phyloP scores from a whole-genome alignment of 2,888 invertebrate genomes.

The Amiota mariae region DNA sequence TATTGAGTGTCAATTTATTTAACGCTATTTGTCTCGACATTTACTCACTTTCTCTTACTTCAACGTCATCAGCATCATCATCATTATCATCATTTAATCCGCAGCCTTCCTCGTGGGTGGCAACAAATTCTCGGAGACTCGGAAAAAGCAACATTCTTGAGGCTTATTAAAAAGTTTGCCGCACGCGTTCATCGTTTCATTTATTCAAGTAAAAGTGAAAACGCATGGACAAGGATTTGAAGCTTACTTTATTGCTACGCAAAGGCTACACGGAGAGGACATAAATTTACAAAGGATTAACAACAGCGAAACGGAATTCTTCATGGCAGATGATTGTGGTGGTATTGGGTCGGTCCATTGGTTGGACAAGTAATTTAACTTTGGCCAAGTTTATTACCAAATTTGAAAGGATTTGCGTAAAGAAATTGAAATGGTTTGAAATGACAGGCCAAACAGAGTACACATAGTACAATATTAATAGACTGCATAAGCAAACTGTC shows the following conservation, averaged over 20 bases:
- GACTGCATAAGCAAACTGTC: too few relatives aligned
- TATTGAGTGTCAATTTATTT: slow-evolving; percentile 27
- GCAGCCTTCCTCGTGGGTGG: neutral
- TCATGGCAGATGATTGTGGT: neutral
- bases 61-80: neutral
- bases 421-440: slow-evolving; percentile 15
- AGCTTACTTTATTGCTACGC: slow-evolving; percentile 4
- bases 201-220: neutral
- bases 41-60: neutral
- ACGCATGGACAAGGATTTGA: too few relatives aligned
- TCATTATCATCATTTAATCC: neutral
- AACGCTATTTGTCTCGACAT: slow-evolving; percentile 15
- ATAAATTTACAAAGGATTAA: slow-evolving; percentile 23
- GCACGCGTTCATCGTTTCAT: neutral
- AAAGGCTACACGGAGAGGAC: neutral
- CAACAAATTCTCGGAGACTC: neutral
- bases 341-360: too few relatives aligned
- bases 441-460: neutral
- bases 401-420: slow-evolving; percentile 12
- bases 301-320: neutral
- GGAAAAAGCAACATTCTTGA: slow-evolving; percentile 3
- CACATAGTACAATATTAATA: too few relatives aligned
- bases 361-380: too few relatives aligned
- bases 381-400: slow-evolving; percentile 6
- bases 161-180: slow-evolving; percentile 24